Conservation (phyloP, 2,113 vertebrate genomes). For the Toxostoma redivivum region DNA sequence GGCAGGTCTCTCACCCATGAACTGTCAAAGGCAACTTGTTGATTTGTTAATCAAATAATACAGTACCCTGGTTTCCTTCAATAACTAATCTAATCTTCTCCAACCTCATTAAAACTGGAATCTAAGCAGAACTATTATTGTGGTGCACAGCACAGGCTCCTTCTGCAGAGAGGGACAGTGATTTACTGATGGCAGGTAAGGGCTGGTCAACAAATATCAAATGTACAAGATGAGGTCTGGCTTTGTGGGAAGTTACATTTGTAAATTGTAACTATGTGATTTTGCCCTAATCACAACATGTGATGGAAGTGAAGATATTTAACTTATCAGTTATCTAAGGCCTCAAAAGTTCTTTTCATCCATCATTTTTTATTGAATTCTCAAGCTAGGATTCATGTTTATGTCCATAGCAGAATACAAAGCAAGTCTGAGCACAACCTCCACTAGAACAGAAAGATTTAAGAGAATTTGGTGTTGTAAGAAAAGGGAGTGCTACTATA, state of each 20-base stretch:
- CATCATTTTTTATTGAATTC: background rate
- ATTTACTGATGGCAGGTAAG: background rate
- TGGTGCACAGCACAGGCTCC: background rate
- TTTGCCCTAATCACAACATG: background rate
- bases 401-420: background rate
- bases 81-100: background rate
- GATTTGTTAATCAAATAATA: background rate
- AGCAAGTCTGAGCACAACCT: background rate
- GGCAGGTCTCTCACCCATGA: background rate
- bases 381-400: background rate
- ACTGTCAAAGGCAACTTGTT: background rate
- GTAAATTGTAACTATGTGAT: background rate
- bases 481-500: background rate
- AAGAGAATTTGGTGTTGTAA: background rate
- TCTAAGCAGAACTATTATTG: background rate
- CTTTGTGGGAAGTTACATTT: background rate
- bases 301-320: background rate
- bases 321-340: background rate
- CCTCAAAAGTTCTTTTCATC: background rate
- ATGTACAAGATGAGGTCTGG: background rate
- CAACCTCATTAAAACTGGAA: background rate
- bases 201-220: background rate
- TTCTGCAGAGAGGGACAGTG: background rate
- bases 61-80: background rate
- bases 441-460: background rate